These are phyloP conservation scores for Petrocephalus sullivani DNA, from an alignment of 2,797 vertebrate genomes.

Conservation along the genomic window DNA sequence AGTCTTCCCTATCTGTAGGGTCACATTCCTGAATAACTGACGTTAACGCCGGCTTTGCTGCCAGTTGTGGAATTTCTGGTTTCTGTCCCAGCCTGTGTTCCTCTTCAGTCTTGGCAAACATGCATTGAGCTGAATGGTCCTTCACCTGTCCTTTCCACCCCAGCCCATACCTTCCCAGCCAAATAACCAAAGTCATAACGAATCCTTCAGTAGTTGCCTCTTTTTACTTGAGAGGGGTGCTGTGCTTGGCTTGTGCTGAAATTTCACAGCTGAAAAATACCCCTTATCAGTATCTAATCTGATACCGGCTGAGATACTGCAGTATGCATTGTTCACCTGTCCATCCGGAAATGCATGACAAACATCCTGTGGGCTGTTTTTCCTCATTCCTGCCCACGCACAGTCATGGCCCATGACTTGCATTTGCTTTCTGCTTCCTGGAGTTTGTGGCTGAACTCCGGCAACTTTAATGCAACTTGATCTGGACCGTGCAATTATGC, in stretches of 20 bases:
- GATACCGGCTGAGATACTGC: neutral
- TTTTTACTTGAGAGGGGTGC: neutral
- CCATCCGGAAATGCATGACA: neutral
- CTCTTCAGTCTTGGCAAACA: neutral
- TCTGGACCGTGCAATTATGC: neutral
- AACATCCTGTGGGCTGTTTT: neutral
- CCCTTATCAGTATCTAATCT: neutral
- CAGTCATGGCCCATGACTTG: slow-evolving; percentile 4
- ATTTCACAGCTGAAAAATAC: no score
- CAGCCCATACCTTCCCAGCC: neutral
- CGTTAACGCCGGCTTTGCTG: neutral
- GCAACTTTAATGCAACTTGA: neutral
- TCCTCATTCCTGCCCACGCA: neutral
- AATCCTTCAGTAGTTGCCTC: neutral
- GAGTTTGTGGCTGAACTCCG: neutral
- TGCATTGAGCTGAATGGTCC: neutral
- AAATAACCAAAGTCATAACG: neutral
- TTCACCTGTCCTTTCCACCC: neutral
- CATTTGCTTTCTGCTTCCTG: neutral
- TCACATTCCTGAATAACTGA: neutral
- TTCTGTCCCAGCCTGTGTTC: neutral
- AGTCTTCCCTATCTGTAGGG: neutral
- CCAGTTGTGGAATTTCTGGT: neutral
- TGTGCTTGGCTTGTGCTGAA: no score
- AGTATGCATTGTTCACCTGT: neutral